Evolutionary conservation across 2,888 invertebrate species (phyloP), one percentile per base, ranked within the genome.

Genomic region (Cephonodes hylas): DNA sequence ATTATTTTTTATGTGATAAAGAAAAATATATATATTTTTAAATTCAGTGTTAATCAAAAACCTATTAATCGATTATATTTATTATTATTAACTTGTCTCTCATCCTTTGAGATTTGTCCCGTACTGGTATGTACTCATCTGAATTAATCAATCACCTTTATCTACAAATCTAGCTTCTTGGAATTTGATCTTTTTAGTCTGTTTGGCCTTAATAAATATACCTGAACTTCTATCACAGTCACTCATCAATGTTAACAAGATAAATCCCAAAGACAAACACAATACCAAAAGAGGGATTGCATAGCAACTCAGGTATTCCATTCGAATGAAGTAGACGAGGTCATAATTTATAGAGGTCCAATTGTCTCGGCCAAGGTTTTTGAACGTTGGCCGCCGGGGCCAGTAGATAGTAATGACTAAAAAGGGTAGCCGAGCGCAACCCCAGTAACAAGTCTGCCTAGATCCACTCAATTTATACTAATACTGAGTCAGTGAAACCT

Each of bases 401-500:
- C 42, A 20, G 34, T 42, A 23, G 48, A 53, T 42, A 53, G 25
- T 60, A 60, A 48, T 48, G 60, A 60, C 34, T 48, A 53, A 53
- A 59, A 60, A 60, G 48, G 60, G 60, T 60, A 48, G 6, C 22
- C 25, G n/a, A 31, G 18, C 34, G 3, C 13, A 20, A 25, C 44
- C 8, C 18, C 34, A n/a, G n/a, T 34, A 34, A 20, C 13, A 57
- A 31, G 67, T 60, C 18, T 38, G 38, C 38, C 38, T 58, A 65
- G 64, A 66, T 66, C 65, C 62, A 65, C 68, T 64, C 74, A 69
- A 72, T 75, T 70, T 73, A 64, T 62, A 68, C 72, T 67, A 70
- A 73, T 75, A 66, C 69, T 63, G 67, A 67, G 57, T 69, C 61
- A 46, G 64, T 68, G 61, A 59, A 73, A 68, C 67, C 65, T 67